These are phyloP conservation scores for Mycetomoellerius zeteki DNA, from an alignment of 1,140 invertebrate genomes.

Conservation along the genomic window DNA sequence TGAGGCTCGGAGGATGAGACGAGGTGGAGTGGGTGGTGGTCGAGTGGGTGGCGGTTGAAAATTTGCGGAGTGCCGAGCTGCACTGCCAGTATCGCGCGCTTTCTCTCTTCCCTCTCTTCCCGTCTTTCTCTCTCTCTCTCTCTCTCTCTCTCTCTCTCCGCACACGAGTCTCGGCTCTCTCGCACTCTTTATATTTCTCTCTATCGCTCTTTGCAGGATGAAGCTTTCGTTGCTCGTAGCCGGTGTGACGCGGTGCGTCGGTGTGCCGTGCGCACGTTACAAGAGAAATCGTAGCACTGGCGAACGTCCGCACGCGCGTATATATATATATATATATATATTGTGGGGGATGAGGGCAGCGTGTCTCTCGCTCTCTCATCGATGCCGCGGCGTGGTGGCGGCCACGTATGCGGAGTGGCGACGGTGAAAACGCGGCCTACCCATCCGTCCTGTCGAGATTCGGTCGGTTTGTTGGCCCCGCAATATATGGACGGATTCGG, in stretches of 20 bases:
- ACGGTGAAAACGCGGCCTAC: constrained; percentile 83
- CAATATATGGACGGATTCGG: constrained; percentile 84
- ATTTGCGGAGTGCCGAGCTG: constrained; percentile 86
- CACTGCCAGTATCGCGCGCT: constrained; percentile 68
- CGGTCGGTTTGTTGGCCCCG: constrained; percentile 84
- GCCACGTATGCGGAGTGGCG: constrained; percentile 74
- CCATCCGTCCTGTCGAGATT: constrained; percentile 85
- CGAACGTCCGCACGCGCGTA: constrained; percentile 22
- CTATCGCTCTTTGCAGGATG: constrained; percentile 47
- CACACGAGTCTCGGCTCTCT: constrained; percentile 51
- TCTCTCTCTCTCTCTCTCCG: constrained; percentile 10
- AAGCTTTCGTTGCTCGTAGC: constrained; percentile 75
- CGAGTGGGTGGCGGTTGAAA: constrained; percentile 82
- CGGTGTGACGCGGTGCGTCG: constrained; percentile 67
- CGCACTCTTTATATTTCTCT: constrained; percentile 68
- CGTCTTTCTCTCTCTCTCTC: constrained; percentile 36
- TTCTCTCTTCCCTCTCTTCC: constrained; percentile 56
- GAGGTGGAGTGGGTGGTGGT: constrained; percentile 59
- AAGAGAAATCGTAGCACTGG: constrained; percentile 66
- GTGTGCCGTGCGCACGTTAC: constrained; percentile 70
- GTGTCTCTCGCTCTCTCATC: constrained; percentile 40
- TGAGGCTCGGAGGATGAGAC: constrained; percentile 76
- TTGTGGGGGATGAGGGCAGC: constrained; percentile 11
- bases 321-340: constrained; percentile 35
- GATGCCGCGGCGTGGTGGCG: constrained; percentile 29